Conservation (phyloP, 2,113 vertebrate species). For the Nanorana parkeri region DNA sequence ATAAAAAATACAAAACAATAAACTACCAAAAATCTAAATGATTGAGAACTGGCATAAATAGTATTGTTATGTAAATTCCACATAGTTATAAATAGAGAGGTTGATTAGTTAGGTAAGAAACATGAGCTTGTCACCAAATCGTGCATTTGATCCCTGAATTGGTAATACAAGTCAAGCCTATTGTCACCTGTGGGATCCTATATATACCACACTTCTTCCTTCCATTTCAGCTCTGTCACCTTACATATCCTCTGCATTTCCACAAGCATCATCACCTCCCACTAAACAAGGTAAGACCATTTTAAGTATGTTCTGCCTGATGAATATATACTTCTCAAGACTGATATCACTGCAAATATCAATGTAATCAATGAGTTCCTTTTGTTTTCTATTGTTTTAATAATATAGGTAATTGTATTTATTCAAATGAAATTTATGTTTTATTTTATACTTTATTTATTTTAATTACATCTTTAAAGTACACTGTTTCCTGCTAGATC, state of each 20-base stretch:
- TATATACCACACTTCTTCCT: constrained; percentile 77
- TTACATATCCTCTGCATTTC: constrained; percentile 60
- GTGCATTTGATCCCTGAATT: constrained; percentile 84
- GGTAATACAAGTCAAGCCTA: constrained; percentile 85
- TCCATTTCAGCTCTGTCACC: constrained; percentile 57
- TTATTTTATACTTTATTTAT: too few relatives aligned
- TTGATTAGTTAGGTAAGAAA: constrained; percentile 88
- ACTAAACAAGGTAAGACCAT: constrained; percentile 36
- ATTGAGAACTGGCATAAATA: too few relatives aligned
- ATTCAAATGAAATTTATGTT: neutral
- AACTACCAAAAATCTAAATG: too few relatives aligned
- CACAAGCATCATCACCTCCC: neutral
- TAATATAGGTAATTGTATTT: neutral
- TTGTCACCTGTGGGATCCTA: constrained; percentile 84
- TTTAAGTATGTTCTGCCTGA: neutral
- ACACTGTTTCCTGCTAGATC: too few relatives aligned
- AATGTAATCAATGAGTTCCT: neutral
- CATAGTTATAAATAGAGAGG: constrained; percentile 80
- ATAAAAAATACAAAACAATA: too few relatives aligned
- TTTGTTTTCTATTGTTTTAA: neutral
- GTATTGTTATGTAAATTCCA: constrained; percentile 58
- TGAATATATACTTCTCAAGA: neutral
- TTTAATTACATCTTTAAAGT: too few relatives aligned
- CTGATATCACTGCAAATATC: neutral
- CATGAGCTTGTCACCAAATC: constrained; percentile 75